These are phyloP conservation scores for Samia ricini DNA, from an alignment of 1,140 invertebrate species.

Conservation along the genomic window DNA sequence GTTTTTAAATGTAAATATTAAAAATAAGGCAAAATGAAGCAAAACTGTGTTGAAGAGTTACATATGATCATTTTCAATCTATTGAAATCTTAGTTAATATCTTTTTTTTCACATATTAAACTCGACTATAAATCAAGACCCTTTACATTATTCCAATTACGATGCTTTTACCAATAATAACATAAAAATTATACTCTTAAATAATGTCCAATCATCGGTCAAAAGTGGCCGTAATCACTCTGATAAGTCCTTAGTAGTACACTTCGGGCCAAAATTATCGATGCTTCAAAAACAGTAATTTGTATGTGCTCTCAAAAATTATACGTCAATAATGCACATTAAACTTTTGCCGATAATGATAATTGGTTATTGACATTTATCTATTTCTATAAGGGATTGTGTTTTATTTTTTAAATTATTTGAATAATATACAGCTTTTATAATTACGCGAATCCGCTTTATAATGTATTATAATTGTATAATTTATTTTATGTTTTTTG, in stretches of 20 bases:
- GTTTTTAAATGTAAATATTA: too few relatives aligned
- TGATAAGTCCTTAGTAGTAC: conserved; percentile 47
- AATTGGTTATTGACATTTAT: conserved; percentile 12
- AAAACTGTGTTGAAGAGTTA: too few relatives aligned
- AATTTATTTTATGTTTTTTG: too few relatives aligned
- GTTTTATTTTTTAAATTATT: conserved; percentile 4
- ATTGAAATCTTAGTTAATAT: not conserved
- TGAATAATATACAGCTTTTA: not conserved
- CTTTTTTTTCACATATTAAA: not conserved
- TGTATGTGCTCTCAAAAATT: conserved; percentile 36
- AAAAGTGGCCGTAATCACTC: conserved; percentile 61
- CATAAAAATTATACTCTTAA: conserved; percentile 54
- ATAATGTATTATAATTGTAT: not conserved
- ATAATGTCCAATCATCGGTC: conserved; percentile 58
- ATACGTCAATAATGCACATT: conserved; percentile 25
- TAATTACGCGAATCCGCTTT: not conserved
- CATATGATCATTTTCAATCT: too few relatives aligned
- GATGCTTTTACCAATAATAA: conserved; percentile 60
- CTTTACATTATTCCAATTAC: conserved; percentile 47
- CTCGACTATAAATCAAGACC: conserved; percentile 21
- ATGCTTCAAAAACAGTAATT: conserved; percentile 56
- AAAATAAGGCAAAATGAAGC: too few relatives aligned
- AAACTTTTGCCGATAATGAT: conserved; percentile 20
- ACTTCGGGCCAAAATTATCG: conserved; percentile 52
- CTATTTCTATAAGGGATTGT: not conserved